Evolutionary conservation across 1,140 invertebrate species (phyloP), one percentile per base, ranked within the genome.

Genomic region (Coptotermes formosanus): DNA sequence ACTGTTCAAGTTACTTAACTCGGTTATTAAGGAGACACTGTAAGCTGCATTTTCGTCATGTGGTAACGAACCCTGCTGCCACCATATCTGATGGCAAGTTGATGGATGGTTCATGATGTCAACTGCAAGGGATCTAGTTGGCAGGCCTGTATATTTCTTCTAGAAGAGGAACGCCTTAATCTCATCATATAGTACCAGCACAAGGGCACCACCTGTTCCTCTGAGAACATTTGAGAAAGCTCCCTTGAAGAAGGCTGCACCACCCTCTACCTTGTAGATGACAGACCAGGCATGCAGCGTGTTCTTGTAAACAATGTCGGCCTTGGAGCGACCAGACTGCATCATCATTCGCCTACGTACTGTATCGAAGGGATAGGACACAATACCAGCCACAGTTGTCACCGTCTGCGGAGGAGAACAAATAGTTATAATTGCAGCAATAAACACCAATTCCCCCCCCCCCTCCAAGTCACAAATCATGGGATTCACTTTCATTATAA

Each of bases 281-380:
- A 94, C 96, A 19, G 87, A 90, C 95, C 96, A 96, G 90, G 94
- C 95, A 89, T 96, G 93, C 48, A 94, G 88, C 21, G 95, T 96
- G 91, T 90, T 95, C 90, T 94, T 96, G 93, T 96, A 96, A 88
- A 94, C 90, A 86, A 94, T 93, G 23, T 96, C 95, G 52, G 89
- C 89, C 89, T 94, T 93, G 64, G 93, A 92, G 87, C 94, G 93
- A 38, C 95, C 95, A 89, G 95, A 95, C 92, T 96, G 95, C 95
- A 96, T 96, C 96, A 97, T 97, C 96, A 97, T 97, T 90, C 97
- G 94, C 91, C 97, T 94, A 92, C 97, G 93, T 82, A 97, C 96
- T 82, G 97, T 97, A 91, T 97, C 97, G 90, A 97, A 96, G 88
- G 97, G 97, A 93, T 97, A 97, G 25, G 96, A 97, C 85, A 97